Evolutionary conservation across 2,113 vertebrate genomes (phyloP), one percentile per base, ranked within the genome.

Genomic region (Gasterosteus aculeatus): DNA sequence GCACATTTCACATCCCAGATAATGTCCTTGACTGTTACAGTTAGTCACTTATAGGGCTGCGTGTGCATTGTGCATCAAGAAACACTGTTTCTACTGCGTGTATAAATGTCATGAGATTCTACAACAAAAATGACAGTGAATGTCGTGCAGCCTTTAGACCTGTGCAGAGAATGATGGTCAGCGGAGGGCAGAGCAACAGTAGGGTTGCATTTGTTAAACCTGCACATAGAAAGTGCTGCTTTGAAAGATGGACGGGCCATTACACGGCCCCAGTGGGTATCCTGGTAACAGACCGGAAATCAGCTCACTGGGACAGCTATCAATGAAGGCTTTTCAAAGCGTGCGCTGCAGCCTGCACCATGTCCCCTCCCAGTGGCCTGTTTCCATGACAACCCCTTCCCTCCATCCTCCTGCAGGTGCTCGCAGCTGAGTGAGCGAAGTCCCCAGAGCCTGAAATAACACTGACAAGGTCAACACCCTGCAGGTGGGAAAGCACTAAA

Each of bases 311-410:
- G 87, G 82, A 83, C 83, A 56, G 83, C 82, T 73, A 88, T 91
- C 89, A 91, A 87, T 90, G 83, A 86, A 69, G 77, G 84, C 83
- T 81, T 85, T 89, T 92, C 76, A 89, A 84, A 91, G 84, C 51
- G 11, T 80, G 72, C 69, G 64, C 70, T 65, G 54, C 74, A 86
- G 86, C 79, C 75, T 70, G 77, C 78, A 49, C 87, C 42, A 14
- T 75, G 78, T 91, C 89, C 85, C 83, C 79, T 91, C 83, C 84
- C 63, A 42, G 83, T 72, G 82, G 85, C 80, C 69, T 90, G 93
- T 94, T 94, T 92, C 93, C 89, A 86, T 89, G 85, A 89, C 92
- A 94, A 93, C 93, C 77, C 65, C 77, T 73, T 73, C 68, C 77
- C 66, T 81, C 81, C 70, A 81, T 83, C 89, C 84, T 91, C 88